Conservation (phyloP, 2,113 vertebrate genomes). For the Hiodon tergisus region DNA sequence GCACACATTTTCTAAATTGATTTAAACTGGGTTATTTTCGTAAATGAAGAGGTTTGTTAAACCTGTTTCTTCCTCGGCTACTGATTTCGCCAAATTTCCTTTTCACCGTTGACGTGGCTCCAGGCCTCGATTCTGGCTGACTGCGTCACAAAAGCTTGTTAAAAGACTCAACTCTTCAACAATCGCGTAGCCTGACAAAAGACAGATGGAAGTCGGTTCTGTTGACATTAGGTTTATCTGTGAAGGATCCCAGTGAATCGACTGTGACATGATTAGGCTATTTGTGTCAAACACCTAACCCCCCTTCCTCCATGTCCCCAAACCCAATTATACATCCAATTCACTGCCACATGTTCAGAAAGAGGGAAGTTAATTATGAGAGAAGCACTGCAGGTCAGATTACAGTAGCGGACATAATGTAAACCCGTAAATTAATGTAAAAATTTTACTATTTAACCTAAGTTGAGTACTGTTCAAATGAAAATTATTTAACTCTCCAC, state of each 20-base stretch:
- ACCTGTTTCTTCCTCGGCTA: too few species aligned
- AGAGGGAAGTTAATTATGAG: not conserved
- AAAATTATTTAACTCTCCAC: not conserved
- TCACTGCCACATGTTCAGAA: not conserved
- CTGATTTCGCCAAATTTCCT: too few species aligned
- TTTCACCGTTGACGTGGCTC: too few species aligned
- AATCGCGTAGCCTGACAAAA: not conserved
- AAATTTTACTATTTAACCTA: too few species aligned
- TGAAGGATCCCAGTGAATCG: slow-evolving; percentile 10
- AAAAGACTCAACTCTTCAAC: slow-evolving; percentile 2
- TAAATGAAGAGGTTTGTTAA: too few species aligned
- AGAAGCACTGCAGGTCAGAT: not conserved
- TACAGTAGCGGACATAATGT: not conserved
- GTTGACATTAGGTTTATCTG: not conserved
- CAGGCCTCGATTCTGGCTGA: too few species aligned
- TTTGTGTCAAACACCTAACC: slow-evolving; percentile 8
- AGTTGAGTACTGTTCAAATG: too few species aligned
- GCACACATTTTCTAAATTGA: too few species aligned
- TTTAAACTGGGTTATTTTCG: too few species aligned
- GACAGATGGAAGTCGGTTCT: not conserved
- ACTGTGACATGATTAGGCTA: slow-evolving; percentile 1
- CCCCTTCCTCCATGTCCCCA: not conserved
- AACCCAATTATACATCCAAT: not conserved
- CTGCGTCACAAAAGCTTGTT: not conserved
- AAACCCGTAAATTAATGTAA: not conserved